phyloP scores from a whole-genome alignment of 2,888 invertebrate genomes.

The Cataglyphis cursor region DNA sequence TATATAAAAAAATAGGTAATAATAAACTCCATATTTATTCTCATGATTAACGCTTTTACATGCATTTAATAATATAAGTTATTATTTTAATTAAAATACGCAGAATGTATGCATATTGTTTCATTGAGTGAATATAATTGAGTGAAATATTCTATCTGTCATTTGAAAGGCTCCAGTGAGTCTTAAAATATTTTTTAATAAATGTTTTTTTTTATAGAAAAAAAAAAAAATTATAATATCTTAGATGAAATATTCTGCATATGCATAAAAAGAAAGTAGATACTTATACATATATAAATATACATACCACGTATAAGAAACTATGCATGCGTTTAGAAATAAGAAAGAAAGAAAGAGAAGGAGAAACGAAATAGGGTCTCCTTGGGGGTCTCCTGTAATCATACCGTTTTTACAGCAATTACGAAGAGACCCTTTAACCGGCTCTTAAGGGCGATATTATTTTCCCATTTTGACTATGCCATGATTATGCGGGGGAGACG shows the following conservation, averaged over 20 bases:
- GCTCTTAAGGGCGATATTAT: conserved; percentile 77
- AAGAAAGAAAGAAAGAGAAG: neutral
- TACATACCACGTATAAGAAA: neutral
- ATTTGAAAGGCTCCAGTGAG: neutral
- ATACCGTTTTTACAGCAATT: conserved; percentile 81
- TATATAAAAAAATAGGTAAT: neutral
- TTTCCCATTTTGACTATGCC: conserved; percentile 76
- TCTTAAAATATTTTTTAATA: neutral
- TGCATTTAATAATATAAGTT: conserved; percentile 30
- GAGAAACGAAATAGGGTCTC: neutral
- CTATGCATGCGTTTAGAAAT: too few relatives aligned
- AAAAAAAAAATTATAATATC: neutral
- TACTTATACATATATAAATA: neutral
- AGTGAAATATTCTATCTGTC: neutral
- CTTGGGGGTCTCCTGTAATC: conserved; percentile 73
- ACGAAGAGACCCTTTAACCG: conserved; percentile 71
- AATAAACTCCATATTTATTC: neutral
- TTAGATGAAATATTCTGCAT: neutral
- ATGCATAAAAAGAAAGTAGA: neutral
- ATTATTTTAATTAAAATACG: conserved; percentile 40
- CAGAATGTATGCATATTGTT: neutral
- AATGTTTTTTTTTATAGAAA: neutral
- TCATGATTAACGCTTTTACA: neutral
- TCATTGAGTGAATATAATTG: neutral
- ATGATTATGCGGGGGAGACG: conserved; percentile 70